These are phyloP conservation scores for Pterocles gutturalis DNA, from an alignment of 2,113 vertebrate species.

Conservation along the genomic window DNA sequence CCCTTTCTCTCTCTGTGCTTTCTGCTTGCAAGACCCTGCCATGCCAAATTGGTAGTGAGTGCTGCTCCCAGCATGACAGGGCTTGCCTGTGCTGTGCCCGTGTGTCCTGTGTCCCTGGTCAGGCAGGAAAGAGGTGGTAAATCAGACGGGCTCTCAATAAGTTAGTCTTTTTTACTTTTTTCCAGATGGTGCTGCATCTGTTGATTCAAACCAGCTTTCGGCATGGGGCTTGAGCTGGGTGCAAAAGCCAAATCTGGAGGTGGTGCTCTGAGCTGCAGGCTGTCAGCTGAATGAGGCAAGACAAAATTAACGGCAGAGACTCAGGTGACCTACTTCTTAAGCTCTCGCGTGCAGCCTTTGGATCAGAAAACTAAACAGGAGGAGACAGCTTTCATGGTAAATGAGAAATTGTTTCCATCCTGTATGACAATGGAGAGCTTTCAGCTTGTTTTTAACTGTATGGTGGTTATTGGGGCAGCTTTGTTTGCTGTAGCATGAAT, in stretches of 20 bases:
- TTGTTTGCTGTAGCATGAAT: background rate
- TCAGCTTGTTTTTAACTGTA: background rate
- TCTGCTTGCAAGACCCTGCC: background rate
- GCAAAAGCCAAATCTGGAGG: background rate
- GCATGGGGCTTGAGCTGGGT: background rate
- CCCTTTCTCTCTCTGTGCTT: background rate
- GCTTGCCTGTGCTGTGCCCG: background rate
- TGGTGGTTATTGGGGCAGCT: background rate
- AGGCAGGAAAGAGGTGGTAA: background rate
- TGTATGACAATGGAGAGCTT: background rate
- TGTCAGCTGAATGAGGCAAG: background rate
- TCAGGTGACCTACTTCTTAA: background rate
- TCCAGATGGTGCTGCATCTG: background rate
- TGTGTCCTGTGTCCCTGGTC: background rate
- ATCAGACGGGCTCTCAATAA: background rate
- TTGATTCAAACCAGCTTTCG: background rate
- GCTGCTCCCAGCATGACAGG: accelerated
- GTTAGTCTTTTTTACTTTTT: background rate
- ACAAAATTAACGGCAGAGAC: background rate
- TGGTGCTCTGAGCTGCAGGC: background rate
- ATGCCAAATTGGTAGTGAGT: background rate
- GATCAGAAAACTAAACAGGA: background rate
- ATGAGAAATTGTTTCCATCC: background rate
- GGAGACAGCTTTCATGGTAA: background rate
- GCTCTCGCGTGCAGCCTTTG: background rate